Base-by-base conservation (phyloP, 2,888 invertebrate genomes). In the Salticus scenicus region DNA sequence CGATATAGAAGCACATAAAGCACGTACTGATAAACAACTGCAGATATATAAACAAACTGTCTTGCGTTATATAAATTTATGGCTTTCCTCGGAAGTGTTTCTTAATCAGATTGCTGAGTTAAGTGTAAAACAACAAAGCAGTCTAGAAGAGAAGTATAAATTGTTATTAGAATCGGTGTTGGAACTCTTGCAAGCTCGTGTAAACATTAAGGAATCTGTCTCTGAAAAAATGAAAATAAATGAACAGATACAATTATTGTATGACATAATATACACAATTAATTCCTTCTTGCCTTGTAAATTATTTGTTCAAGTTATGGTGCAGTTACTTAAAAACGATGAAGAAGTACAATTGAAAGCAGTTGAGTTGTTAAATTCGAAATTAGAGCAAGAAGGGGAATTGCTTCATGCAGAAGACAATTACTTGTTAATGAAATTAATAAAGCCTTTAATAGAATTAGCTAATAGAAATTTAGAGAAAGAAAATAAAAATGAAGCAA, bases 1-100 rank as follows among this genome's bases (percentile, higher is more conserved):
- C 41, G 47, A 83, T 87, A 72, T 87, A 20, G 27, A 30, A 1
- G 57, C 17, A 24, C 82, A 78, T 89, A n/a, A 30, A 1, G 57
- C 17, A 24, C 37, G 37, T 37, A 94, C 94, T 0, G 93, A 94
- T 0, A 95, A 95, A 89, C 95, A 97, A 89, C 92, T 97, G 75
- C 93, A 96, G 1, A 96, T 97, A 90, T 97, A 95, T 90, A 97
- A 96, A 91, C 97, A 96, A 90, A 93, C 94, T 0, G 92, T 95
- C 30, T 92, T 97, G 24, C 94, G 94, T 31, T 95, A 96, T 89
- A 92, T 96, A 72, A 94, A 94, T 10, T 93, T 93, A 24, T 92
- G 96, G 51, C 92, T 96, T 73, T 93, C 95, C 0, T 94, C 94
- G 0, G 92, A 93, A 0, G 93, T 94, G 85, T 95, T 96, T 89